These are phyloP conservation scores for Creontiades dilutus DNA, from an alignment of 2,888 invertebrate genomes.

Conservation along the genomic window DNA sequence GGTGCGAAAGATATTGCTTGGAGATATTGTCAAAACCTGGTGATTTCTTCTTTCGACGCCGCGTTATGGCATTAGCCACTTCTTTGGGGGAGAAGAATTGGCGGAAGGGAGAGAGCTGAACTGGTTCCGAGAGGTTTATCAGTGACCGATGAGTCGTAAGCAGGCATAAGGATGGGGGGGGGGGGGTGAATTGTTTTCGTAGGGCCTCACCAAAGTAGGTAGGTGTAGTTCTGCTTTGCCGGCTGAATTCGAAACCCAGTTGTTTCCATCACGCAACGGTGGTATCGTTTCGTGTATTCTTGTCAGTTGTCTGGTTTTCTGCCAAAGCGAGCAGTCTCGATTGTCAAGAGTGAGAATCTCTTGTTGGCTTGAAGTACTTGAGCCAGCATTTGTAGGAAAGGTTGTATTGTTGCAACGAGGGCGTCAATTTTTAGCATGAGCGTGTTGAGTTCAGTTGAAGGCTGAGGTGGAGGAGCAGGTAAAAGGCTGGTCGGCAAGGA, in stretches of 20 bases:
- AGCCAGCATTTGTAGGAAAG: too few species aligned
- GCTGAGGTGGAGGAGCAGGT: too few species aligned
- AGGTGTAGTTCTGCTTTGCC: slow-evolving; percentile 33
- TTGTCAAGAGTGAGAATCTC: not conserved
- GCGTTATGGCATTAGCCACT: not conserved
- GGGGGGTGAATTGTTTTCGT: slow-evolving; percentile 9
- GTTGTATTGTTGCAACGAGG: too few species aligned
- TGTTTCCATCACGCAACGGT: not conserved
- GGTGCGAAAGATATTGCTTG: slow-evolving; percentile 31
- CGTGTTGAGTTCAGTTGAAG: too few species aligned
- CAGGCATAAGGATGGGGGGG: not conserved
- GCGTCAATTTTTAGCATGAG: too few species aligned
- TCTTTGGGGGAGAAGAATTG: not conserved
- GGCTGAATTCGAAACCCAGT: not conserved
- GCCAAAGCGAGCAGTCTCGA: not conserved
- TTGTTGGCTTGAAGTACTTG: too few species aligned
- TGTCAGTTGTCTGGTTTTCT: not conserved
- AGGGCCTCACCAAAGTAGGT: not conserved
- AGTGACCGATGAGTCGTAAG: not conserved
- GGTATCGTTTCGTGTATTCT: too few species aligned
- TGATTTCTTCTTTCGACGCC: not conserved
- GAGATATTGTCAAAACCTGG: not conserved
- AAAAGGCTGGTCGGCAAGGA: too few species aligned
- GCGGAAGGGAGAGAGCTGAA: not conserved
- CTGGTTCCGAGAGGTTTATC: not conserved